Evolutionary conservation across 53 echinoderm and acorn worm genomes (phyloP).

Genomic region (Holothuria scabra): DNA sequence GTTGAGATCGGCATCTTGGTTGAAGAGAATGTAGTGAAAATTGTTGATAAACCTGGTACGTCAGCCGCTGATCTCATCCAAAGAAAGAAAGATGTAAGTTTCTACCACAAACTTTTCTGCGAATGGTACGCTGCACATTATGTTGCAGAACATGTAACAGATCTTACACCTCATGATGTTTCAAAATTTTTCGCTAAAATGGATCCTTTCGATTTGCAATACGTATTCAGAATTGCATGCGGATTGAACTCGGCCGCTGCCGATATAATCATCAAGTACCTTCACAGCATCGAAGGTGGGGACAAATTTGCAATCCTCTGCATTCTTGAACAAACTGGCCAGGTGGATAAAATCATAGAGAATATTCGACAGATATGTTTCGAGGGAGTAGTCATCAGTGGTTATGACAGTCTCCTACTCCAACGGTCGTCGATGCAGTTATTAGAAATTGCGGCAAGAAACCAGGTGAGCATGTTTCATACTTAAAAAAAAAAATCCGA

Average conservation of each 20-base stretch:
- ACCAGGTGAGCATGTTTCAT: too few species aligned
- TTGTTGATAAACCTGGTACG: too few species aligned
- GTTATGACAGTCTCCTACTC: neutral
- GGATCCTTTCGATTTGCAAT: conserved; percentile 15
- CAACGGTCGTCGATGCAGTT: conserved; percentile 9
- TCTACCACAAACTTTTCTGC: conserved; percentile 11
- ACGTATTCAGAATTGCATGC: neutral
- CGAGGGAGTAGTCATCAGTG: neutral
- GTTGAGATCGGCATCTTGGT: conserved; percentile 6
- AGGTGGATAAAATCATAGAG: neutral
- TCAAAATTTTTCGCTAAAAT: neutral
- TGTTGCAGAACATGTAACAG: too few species aligned
- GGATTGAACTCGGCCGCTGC: neutral
- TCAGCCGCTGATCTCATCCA: neutral
- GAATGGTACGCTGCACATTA: conserved; percentile 40
- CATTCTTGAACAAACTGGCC: conserved; percentile 8
- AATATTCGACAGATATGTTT: neutral
- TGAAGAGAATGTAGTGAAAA: neutral
- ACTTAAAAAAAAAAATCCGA: too few species aligned
- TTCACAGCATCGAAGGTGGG: neutral
- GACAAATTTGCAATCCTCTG: conserved; percentile 15
- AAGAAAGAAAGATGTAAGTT: neutral
- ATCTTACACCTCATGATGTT: too few species aligned
- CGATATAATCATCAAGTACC: neutral
- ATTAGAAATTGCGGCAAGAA: neutral